Conservation (phyloP, 53 echinoderm and acorn worm genomes). For the Paracentrotus lividus region DNA sequence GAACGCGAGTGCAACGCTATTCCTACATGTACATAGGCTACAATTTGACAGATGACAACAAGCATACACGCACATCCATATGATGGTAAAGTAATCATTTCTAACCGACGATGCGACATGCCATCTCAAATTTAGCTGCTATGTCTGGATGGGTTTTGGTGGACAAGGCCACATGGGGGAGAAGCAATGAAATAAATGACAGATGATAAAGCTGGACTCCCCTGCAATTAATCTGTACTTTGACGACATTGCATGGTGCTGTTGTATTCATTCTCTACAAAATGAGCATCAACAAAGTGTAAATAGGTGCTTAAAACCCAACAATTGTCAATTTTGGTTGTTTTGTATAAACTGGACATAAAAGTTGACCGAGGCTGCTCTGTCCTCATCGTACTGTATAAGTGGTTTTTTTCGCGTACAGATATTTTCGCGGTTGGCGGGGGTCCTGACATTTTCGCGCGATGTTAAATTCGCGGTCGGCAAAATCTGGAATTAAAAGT, state of each 20-base stretch:
- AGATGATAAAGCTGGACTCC: conserved; percentile 14
- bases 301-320: too few species aligned
- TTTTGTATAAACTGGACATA: too few species aligned
- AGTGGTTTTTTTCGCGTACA: too few species aligned
- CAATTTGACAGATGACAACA: not conserved
- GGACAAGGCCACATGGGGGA: conserved; percentile 14
- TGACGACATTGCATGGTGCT: not conserved
- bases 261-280: not conserved
- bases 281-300: not conserved
- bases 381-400: too few species aligned
- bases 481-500: too few species aligned
- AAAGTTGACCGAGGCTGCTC: too few species aligned
- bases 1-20: not conserved
- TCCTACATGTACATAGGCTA: not conserved
- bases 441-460: too few species aligned
- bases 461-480: too few species aligned
- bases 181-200: not conserved
- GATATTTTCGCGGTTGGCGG: too few species aligned
- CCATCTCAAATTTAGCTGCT: conserved; percentile 32
- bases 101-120: conserved; percentile 14
- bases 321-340: too few species aligned
- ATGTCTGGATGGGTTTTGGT: conserved; percentile 1
- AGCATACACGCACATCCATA: not conserved
- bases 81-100: conserved; percentile 23
- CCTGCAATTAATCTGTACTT: conserved; percentile 35